These are phyloP conservation scores for Pterocles orientalis DNA, from an alignment of 2,113 vertebrate species.

Conservation along the genomic window DNA sequence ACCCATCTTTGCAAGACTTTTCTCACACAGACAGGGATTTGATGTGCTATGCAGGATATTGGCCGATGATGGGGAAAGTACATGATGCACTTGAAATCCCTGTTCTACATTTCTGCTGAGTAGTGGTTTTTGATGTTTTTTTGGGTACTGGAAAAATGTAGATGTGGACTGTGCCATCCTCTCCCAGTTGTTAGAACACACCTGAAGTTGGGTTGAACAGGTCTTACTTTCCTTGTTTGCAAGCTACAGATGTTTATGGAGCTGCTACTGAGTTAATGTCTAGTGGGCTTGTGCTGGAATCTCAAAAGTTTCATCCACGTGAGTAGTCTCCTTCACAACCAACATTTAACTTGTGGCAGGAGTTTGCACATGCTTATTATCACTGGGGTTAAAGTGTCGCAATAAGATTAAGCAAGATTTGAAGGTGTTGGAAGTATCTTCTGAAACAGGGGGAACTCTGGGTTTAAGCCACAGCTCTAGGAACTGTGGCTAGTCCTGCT, in stretches of 20 bases:
- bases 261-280: neutral
- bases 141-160: neutral
- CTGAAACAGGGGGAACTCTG: neutral
- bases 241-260: neutral
- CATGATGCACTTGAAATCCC: neutral
- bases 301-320: neutral
- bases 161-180: neutral
- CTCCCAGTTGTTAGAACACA: neutral
- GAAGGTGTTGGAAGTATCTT: neutral
- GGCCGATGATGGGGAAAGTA: neutral
- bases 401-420: neutral
- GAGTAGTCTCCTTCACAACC: neutral
- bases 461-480: neutral
- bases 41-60: neutral
- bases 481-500: neutral
- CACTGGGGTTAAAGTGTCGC: neutral
- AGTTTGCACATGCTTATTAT: neutral
- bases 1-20: neutral
- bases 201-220: neutral
- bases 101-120: neutral
- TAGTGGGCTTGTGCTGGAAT: neutral
- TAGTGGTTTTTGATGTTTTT: neutral
- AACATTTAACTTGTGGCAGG: rapidly evolving
- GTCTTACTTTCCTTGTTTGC: neutral
- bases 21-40: neutral